Percentiles rank a stretch among this genome's conserved stretches.
These are phyloP conservation scores for Colius striatus DNA, from an alignment of 2,113 vertebrate genomes.

Conservation along the genomic window DNA sequence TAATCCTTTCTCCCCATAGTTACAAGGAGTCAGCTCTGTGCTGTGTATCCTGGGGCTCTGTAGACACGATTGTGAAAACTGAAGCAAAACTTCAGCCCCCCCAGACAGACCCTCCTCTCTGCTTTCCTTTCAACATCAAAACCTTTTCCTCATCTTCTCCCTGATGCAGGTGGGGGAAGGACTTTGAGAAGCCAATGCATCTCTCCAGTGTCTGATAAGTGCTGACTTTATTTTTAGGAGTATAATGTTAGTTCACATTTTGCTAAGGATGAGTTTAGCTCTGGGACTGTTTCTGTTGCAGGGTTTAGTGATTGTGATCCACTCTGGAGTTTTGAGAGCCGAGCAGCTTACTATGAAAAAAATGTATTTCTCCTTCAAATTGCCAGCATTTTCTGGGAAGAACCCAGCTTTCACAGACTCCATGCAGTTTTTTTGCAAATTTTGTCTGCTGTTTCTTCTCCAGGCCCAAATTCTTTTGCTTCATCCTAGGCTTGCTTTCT, in stretches of 20 bases:
- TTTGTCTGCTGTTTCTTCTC: not conserved
- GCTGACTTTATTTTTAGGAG: not conserved
- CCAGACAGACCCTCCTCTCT: not conserved
- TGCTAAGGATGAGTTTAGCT: not conserved
- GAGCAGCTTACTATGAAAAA: not conserved
- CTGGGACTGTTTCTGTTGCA: not conserved
- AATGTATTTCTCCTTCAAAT: not conserved
- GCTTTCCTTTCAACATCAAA: not conserved
- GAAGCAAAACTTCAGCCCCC: not conserved
- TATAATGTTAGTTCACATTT: not conserved
- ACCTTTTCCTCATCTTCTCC: not conserved
- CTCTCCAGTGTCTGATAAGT: not conserved
- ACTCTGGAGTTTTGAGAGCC: not conserved
- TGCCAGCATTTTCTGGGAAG: not conserved
- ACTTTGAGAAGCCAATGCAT: not conserved
- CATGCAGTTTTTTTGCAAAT: not conserved
- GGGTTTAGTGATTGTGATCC: not conserved
- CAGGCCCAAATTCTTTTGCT: not conserved
- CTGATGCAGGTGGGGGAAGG: not conserved
- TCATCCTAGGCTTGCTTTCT: not conserved
- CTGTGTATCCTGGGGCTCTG: not conserved
- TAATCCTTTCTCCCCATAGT: slow-evolving; percentile 33
- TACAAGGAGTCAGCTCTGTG: not conserved
- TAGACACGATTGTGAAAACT: not conserved
- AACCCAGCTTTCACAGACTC: not conserved